Evolutionary conservation across 1,140 invertebrate genomes (phyloP).

Genomic region (Pachyrhynchus sulphureomaculatus): DNA sequence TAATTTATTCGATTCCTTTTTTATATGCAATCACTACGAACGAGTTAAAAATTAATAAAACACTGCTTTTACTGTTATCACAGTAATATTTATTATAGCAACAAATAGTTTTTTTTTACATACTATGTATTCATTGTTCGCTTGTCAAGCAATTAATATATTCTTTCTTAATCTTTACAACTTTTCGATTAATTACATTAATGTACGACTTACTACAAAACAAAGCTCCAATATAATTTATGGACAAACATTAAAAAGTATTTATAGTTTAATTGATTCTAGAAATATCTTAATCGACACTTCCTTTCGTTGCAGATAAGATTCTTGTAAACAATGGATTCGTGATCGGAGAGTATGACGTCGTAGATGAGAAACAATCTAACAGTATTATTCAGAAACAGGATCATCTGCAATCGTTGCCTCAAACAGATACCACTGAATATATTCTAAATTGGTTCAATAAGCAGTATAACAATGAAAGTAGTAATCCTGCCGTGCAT

Average conservation of each 20-base stretch:
- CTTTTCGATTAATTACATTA: neutral
- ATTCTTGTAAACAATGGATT: slow-evolving; percentile 61
- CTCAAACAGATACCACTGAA: slow-evolving; percentile 41
- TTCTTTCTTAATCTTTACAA: too few species aligned
- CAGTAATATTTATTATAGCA: too few species aligned
- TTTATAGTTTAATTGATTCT: neutral
- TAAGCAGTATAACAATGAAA: slow-evolving; percentile 24
- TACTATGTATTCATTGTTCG: too few species aligned
- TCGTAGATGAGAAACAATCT: slow-evolving; percentile 29
- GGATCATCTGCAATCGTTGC: slow-evolving; percentile 38
- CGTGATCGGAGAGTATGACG: slow-evolving; percentile 60
- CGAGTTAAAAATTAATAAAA: too few species aligned
- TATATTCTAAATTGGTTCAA: slow-evolving; percentile 48
- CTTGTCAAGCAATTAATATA: too few species aligned
- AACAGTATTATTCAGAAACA: slow-evolving; percentile 31
- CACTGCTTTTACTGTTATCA: too few species aligned
- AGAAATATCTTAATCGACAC: slow-evolving; percentile 9
- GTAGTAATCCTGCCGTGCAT: neutral
- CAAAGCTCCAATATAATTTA: neutral
- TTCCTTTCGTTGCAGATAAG: slow-evolving; percentile 56
- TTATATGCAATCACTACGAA: too few species aligned
- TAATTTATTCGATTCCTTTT: too few species aligned
- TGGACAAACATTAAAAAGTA: neutral
- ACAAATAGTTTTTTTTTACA: too few species aligned
- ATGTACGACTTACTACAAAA: neutral